These are phyloP conservation scores for Synergus umbraculus DNA, from an alignment of 2,888 invertebrate species.

Conservation along the genomic window DNA sequence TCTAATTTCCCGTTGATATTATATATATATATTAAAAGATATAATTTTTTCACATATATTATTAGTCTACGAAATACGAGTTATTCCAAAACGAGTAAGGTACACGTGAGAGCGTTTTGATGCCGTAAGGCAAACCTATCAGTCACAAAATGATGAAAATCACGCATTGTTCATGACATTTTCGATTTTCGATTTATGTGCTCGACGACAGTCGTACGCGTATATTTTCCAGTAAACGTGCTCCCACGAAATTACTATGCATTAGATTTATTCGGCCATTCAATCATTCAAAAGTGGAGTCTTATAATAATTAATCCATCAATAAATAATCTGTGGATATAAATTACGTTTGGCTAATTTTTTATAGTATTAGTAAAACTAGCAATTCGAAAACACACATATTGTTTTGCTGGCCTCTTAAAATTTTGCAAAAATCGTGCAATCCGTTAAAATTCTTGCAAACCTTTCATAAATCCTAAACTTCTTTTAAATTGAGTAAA, in stretches of 20 bases:
- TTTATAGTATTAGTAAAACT: no score
- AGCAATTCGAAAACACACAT: no score
- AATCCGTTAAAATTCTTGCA: no score
- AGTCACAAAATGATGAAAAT: slow-evolving; percentile 36
- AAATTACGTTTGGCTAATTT: no score
- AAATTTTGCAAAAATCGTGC: no score
- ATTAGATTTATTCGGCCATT: slow-evolving; percentile 20
- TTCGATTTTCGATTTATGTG: slow-evolving; percentile 9
- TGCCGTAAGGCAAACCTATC: slow-evolving; percentile 1
- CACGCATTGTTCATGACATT: slow-evolving; percentile 23
- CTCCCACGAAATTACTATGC: slow-evolving; percentile 1
- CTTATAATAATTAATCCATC: slow-evolving; percentile 1
- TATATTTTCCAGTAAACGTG: neutral
- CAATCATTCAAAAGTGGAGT: neutral
- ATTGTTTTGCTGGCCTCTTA: no score
- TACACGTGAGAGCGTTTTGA: neutral
- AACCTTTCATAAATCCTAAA: no score
- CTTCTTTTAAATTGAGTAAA: no score
- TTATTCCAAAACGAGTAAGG: neutral
- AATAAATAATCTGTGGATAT: neutral
- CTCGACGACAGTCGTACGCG: slow-evolving; percentile 12
- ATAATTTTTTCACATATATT: neutral
- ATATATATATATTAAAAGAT: neutral
- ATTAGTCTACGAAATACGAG: slow-evolving; percentile 1
- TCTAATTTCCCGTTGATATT: neutral